phyloP scores from a whole-genome alignment of 2,888 invertebrate species.

The Scaptomyza caliginosa region DNA sequence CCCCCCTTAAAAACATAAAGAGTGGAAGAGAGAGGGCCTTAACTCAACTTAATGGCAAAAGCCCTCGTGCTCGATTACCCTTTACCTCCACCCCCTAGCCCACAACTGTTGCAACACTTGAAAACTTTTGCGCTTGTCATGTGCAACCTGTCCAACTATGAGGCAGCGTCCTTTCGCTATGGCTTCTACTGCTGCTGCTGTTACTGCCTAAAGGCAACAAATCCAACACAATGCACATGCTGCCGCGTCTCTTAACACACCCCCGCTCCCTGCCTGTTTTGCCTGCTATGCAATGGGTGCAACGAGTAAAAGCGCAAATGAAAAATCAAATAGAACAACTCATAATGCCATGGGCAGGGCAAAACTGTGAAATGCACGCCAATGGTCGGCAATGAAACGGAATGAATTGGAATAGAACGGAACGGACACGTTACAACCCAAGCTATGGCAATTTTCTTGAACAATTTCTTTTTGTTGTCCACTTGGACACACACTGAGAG shows the following conservation, averaged over 20 bases:
- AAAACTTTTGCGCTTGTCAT: conserved; percentile 72
- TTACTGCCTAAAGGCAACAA: conserved; percentile 62
- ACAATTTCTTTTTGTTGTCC: conserved; percentile 40
- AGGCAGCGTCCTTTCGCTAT: conserved; percentile 34
- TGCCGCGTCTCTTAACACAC: conserved; percentile 11
- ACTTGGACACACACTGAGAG: conserved; percentile 15
- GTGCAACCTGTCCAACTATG: conserved; percentile 73
- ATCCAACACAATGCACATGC: conserved; percentile 73
- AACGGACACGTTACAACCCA: conserved; percentile 6
- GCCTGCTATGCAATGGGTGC: conserved; percentile 11
- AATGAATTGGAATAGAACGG: conserved; percentile 15
- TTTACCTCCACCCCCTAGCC: not conserved
- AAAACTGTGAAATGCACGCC: conserved; percentile 1
- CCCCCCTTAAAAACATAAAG: not conserved
- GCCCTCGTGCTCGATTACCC: conserved; percentile 73
- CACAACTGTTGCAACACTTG: conserved; percentile 50
- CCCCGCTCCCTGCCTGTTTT: not conserved
- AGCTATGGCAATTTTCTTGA: conserved; percentile 58
- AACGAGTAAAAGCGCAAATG: conserved; percentile 62
- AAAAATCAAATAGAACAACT: conserved; percentile 72
- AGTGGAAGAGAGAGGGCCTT: conserved; percentile 39
- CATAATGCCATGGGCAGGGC: conserved; percentile 51
- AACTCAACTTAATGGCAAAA: conserved; percentile 73
- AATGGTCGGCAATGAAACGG: not conserved
- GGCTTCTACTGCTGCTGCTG: not conserved